A percentile compares a stretch with the other conserved stretches of the same genome.
These are phyloP conservation scores for Melanophora roralis DNA, from an alignment of 2,888 invertebrate genomes.

Conservation along the genomic window DNA sequence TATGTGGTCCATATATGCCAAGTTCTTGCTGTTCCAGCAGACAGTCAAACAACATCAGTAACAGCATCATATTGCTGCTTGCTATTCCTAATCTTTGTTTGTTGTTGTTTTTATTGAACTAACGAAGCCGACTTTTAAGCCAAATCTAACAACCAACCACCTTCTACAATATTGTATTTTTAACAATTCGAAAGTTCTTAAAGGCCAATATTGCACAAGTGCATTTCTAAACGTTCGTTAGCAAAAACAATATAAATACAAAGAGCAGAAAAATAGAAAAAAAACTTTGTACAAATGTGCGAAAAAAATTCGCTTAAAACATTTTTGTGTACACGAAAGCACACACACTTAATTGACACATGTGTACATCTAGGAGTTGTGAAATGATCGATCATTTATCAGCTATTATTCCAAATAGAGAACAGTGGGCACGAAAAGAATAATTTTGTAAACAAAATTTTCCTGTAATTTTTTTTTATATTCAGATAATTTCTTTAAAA, in stretches of 20 bases:
- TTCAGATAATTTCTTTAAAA: no score
- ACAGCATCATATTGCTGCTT: constrained; percentile 42
- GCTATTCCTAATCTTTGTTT: constrained; percentile 45
- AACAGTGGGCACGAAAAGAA: constrained; percentile 32
- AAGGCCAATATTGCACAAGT: constrained; percentile 45
- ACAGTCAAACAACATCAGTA: constrained; percentile 60
- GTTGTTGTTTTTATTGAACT: constrained; percentile 17
- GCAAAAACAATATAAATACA: constrained; percentile 9
- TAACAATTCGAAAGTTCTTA: constrained; percentile 32
- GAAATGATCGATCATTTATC: constrained; percentile 58
- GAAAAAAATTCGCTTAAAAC: constrained; percentile 47
- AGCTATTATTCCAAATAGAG: constrained; percentile 43
- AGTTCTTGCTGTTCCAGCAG: constrained; percentile 58
- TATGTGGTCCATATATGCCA: constrained; percentile 59
- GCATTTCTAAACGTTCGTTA: constrained; percentile 51
- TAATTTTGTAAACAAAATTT: no score
- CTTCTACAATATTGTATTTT: constrained; percentile 25
- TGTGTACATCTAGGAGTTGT: constrained; percentile 34
- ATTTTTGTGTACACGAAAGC: constrained; percentile 45
- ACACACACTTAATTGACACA: constrained; percentile 30
- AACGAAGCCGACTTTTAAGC: constrained; percentile 45
- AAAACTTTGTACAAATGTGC: constrained; percentile 48
- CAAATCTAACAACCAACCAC: constrained; percentile 18
- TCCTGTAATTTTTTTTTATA: no score
- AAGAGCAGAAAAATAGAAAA: neutral